Evolutionary conservation across 1,140 invertebrate species (phyloP), one percentile per base, ranked within the genome.

Genomic region (Chrysomallon squamiferum): DNA sequence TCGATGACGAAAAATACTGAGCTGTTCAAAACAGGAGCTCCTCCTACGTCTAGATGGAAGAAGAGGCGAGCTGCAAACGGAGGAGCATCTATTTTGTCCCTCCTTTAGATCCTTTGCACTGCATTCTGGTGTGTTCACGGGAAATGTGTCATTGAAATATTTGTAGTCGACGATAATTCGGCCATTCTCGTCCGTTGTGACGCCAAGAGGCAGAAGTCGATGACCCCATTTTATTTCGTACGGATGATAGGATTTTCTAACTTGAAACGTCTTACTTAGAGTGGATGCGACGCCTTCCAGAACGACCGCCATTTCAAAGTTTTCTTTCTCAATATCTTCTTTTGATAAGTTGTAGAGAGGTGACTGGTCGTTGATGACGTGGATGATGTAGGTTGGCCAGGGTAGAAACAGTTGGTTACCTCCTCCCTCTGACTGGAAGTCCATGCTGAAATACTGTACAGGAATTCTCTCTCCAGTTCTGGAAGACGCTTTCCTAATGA

Each of bases 271-370:
- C 41, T 67, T 75, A 29, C 84, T 78, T 9, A 81, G 79, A 13
- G 82, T 74, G 41, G 82, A 82, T 13, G 82, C 74, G 11, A 82
- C 74, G 3, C 96, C 96, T 82, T 99, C 96, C 11, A 99, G 88
- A 54, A 98, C 93, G 1, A 97, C 93, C 6, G 98, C 92, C 38
- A 99, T 92, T 85, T 99, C 97, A 80, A 98, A 99, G 58, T 92
- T 68, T 60, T 95, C 93, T 64, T 91, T 90, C 1, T 93, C 83
- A 73, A 98, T 89, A 74, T 97, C 94, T 3, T 93, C 91, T 0
- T 93, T 93, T 0, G 92, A 92, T 74, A 97, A 89, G 25, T 90
- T 88, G 82, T 93, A 98, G 33, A 98, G 91, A 0, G 96, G 96
- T 50, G 91, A 93, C 30, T 89, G 88, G 49, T 90, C 88, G 75